phyloP scores from a whole-genome alignment of 2,888 invertebrate species.

The Erpobdella octoculata region DNA sequence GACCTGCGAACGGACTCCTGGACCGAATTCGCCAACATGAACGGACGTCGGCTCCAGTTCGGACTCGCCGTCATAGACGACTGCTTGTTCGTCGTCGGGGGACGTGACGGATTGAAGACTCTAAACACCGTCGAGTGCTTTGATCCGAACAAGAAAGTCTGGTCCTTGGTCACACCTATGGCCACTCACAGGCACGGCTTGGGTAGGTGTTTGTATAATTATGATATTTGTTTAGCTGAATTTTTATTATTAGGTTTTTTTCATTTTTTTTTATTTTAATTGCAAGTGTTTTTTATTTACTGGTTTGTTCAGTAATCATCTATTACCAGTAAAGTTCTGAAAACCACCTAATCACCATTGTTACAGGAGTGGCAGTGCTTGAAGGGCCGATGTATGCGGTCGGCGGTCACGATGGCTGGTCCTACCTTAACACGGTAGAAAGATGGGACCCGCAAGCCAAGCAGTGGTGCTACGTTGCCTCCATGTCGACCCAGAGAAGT shows the following conservation, averaged over 20 bases:
- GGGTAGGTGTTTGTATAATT: conserved; percentile 44
- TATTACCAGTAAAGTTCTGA: too few species aligned
- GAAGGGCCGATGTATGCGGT: conserved; percentile 82
- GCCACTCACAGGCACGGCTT: conserved; percentile 68
- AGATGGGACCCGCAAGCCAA: conserved; percentile 77
- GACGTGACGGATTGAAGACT: conserved; percentile 86
- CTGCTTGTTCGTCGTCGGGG: conserved; percentile 78
- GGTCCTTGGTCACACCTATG: conserved; percentile 75
- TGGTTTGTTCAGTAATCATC: too few species aligned
- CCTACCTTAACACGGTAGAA: conserved; percentile 85
- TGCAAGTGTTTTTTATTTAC: too few species aligned
- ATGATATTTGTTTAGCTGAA: neutral
- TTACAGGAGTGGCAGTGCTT: conserved; percentile 59
- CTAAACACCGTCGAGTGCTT: conserved; percentile 54
- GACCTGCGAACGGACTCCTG: conserved; percentile 72
- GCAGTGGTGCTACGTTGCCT: conserved; percentile 79
- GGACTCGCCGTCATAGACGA: conserved; percentile 68
- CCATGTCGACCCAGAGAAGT: conserved; percentile 78
- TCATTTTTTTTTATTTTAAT: too few species aligned
- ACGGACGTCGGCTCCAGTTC: conserved; percentile 74
- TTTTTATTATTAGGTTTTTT: too few species aligned
- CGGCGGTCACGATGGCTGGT: conserved; percentile 91
- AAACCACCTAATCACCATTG: neutral
- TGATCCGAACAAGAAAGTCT: conserved; percentile 60
- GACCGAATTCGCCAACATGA: conserved; percentile 70